Base-by-base conservation (phyloP, 2,888 invertebrate species). In the Chrysodeixis includens region DNA sequence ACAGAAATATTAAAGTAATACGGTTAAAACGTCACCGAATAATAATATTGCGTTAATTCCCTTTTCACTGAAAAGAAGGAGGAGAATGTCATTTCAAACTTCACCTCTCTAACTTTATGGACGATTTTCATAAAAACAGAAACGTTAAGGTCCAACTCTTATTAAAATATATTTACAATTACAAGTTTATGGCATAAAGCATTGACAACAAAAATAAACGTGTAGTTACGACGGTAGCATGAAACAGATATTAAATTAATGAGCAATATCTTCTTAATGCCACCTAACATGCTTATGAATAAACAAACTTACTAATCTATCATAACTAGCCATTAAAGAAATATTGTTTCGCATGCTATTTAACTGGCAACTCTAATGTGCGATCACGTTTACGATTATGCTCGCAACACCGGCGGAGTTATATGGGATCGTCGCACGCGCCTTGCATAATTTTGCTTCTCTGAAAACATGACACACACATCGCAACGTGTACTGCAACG, bases 361-460 rank as follows among this genome's bases (percentile, higher is more conserved):
- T 91, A 90, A 90, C 87, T 86, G 83, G 88, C 85, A 84, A 87
- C 85, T 85, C 84, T 86, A 86, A 92, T 92, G 91, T 90, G 88
- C 82, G 86, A 90, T 88, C 91, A 91, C 90, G 92, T 86, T 85
- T 86, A 83, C 71, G 75, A 80, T 79, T 83, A 76, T 84, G 74
- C 73, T 83, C 74, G 82, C 83, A 86, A 85, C 84, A 84, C 83
- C 53, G 66, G 66, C 70, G 55, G 58, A 63, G 65, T 64, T 53
- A 22, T 60, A 66, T 56, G 62, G 55, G 52, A 65, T 66, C 35
- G 61, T 56, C 71, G 73, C 74, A 81, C 77, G 80, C 74, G 80
- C 63, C 74, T 79, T 74, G 83, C 84, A 87, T 88, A 86, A 86
- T 82, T 79, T 76, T 54, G 62, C 30, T 72, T 78, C 71, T 52